phyloP scores from a whole-genome alignment of 2,113 vertebrate genomes.

The Chauna torquata region DNA sequence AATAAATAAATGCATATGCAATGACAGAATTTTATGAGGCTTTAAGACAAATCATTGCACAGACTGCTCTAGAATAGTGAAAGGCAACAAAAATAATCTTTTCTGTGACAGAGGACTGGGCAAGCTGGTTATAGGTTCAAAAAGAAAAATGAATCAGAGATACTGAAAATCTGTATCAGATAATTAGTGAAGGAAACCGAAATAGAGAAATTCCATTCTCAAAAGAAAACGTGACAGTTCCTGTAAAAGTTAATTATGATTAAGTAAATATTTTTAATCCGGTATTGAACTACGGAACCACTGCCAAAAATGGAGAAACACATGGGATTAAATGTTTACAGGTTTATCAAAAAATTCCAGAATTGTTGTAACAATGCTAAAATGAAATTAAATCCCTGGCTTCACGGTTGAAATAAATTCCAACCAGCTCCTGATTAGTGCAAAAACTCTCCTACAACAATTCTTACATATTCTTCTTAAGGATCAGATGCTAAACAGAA shows the following conservation, averaged over 20 bases:
- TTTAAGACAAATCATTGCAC: not conserved
- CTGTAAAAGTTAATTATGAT: not conserved
- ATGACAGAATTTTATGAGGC: not conserved
- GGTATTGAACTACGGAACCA: not conserved
- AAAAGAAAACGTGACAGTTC: not conserved
- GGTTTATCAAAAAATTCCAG: not conserved
- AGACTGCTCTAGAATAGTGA: not conserved
- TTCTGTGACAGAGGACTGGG: not conserved
- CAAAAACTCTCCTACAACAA: not conserved
- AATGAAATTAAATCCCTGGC: not conserved
- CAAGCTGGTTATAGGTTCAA: not conserved
- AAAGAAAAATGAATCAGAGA: not conserved
- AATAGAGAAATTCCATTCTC: not conserved
- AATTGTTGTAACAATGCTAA: not conserved
- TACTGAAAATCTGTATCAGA: not conserved
- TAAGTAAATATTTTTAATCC: not conserved
- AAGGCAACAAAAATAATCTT: not conserved
- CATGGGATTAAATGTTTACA: rapidly evolving
- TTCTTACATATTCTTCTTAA: not conserved
- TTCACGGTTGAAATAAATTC: not conserved
- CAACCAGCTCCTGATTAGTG: not conserved
- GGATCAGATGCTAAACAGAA: not conserved
- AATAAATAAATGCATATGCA: not conserved
- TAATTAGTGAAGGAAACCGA: not conserved
- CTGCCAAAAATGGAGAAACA: not conserved